Base-by-base conservation (phyloP, 23 tunicate genomes). In the Halocynthia roretzi region DNA sequence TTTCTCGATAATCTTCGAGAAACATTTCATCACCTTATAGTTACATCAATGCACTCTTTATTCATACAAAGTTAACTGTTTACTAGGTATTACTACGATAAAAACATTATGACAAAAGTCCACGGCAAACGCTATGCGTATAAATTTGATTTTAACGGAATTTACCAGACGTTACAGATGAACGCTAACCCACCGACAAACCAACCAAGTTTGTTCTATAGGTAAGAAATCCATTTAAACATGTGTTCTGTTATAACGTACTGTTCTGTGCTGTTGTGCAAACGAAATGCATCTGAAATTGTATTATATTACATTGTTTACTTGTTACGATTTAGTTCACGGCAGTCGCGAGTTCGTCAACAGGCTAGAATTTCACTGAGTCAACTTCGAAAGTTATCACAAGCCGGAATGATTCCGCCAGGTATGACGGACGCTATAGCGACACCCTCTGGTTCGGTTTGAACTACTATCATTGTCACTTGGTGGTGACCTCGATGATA, bases 71-170 rank as follows among this genome's bases (percentile, higher is more conserved):
- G 19, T 15, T 2, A 68, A 11, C 40, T 70, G 62, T 78, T 62
- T 69, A 87, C 18, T 52, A 95, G 99, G 51, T 95, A 95, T 78
- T 95, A 95, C 80, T 95, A 95, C 76, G 99, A 95, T 67, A 95
- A 95, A 78, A 91, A 90, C 68, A 81, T 91, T 51, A 95, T 95
- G 99, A 95, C 99, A 50, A 95, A 95, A 83, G 96, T 95, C 7
- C 99, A 95, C 81, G 99, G 99, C 57, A 95, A 95, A 61, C 83
- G 99, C 68, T 95, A 95, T 61, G 99, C 99, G n/a, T 95, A 95
- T 69, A 95, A 95, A 73, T 95, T 95, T 61, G 95, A 95, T 63
- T 89, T 95, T 53, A 91, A 95, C 68, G 99, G 95, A 55, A 95
- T 95, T 6, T 89, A 95, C 57, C 99, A 91, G 58, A 89, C 99